Base-by-base conservation (phyloP, 2,797 vertebrate species). In the Cichlasoma orientale region DNA sequence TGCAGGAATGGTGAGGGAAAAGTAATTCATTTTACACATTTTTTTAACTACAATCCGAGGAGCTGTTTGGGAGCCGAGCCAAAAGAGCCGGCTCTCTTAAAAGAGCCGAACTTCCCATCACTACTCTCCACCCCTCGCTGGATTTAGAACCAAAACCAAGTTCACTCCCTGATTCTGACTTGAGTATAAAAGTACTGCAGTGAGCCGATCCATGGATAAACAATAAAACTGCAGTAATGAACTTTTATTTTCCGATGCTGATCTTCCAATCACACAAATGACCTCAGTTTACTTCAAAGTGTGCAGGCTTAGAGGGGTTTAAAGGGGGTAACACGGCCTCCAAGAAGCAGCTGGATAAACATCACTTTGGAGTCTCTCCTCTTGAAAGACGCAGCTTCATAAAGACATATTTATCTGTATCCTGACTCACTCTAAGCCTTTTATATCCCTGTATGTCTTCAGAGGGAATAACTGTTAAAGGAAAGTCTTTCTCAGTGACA, bases 341-440 rank as follows among this genome's bases (percentile, higher is more conserved):
- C 0, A 6, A 41, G 56, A 13, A 79, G 54, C 52, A 21, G 21
- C 75, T 23, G 69, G 52, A 86, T 68, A 53, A 63, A 52, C 23
- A 59, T 33, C 6, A 7, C 2, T 57, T 75, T 73, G 3, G 50
- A 72, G 29, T 38, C 16, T 59, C 55, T 50, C 19, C 7, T 27
- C 23, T 72, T 25, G 59, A 59, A 76, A 77, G 36, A 50, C 61
- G 72, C 16, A 7, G 23, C 54, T 68, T 83, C 44, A 56, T 71
- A 50, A 86, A 79, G 56, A 59, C 21, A 16, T 70, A 41, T 87
- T 80, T 54, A 77, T 90, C 79, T 44, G 58, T 61, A 33, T 52
- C 10, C 27, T 56, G 56, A 71, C 33, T 1, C 41, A 36, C 23
- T 16, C 8, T 10, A 52, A 82, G 68, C 53, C 21, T 38, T 71